Conservation (phyloP, 1,140 invertebrate species). For the Stegodyphus dumicola region DNA sequence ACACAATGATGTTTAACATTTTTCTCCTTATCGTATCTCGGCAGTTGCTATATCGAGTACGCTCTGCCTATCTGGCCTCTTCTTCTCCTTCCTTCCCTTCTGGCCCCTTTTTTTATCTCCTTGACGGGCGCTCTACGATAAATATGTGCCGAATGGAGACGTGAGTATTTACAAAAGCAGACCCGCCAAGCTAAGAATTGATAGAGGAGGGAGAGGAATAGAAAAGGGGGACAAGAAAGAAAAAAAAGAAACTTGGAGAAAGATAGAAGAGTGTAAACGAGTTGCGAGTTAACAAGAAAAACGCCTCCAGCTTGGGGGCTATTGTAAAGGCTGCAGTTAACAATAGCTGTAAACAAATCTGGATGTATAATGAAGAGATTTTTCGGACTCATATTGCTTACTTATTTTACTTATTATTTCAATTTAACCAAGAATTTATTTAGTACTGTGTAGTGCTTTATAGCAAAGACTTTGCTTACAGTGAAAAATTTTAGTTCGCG, state of each 20-base stretch:
- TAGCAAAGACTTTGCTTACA: too few species aligned
- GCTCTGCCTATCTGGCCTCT: constrained; percentile 48
- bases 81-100: constrained; percentile 8
- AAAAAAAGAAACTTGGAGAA: constrained; percentile 35
- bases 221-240: constrained; percentile 13
- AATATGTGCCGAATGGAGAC: constrained; percentile 46
- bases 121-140: constrained; percentile 48
- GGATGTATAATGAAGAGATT: constrained; percentile 51
- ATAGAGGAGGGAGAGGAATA: constrained; percentile 26
- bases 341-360: constrained; percentile 56
- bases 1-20: constrained; percentile 62
- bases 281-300: constrained; percentile 60
- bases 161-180: constrained; percentile 50
- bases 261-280: constrained; percentile 61
- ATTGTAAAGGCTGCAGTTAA: constrained; percentile 50
- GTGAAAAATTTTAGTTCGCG: too few species aligned
- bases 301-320: constrained; percentile 47
- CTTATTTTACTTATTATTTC: too few species aligned
- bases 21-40: constrained; percentile 54
- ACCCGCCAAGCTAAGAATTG: constrained; percentile 10
- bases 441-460: too few species aligned
- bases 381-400: too few species aligned
- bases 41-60: constrained; percentile 40
- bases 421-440: too few species aligned
- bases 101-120: constrained; percentile 10